A percentile compares a stretch with the other conserved stretches of the same genome.
Conservation (phyloP, 2,888 invertebrate genomes). For the Thymelicus acteon region DNA sequence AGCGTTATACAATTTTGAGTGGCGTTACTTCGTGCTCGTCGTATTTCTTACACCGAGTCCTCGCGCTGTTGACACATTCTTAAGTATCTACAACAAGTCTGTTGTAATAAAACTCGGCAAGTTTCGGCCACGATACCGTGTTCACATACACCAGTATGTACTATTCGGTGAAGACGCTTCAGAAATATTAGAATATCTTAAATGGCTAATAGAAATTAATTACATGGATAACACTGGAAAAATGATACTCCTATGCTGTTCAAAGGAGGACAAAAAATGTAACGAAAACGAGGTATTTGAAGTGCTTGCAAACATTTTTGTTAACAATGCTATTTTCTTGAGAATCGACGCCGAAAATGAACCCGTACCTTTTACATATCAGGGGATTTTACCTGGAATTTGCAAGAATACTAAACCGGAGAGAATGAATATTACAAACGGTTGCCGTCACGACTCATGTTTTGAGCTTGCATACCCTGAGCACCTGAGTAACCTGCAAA, state of each 20-base stretch:
- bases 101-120: constrained; percentile 54
- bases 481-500: constrained; percentile 54
- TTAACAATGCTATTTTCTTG: constrained; percentile 57
- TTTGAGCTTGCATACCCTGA: constrained; percentile 54
- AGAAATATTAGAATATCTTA: constrained; percentile 52
- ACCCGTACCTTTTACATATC: constrained; percentile 51
- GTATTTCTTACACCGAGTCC: constrained; percentile 52
- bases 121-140: constrained; percentile 45
- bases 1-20: constrained; percentile 63
- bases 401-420: constrained; percentile 55
- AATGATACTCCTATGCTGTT: constrained; percentile 57
- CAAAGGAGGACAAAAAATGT: constrained; percentile 49
- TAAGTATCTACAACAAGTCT: constrained; percentile 53
- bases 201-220: constrained; percentile 50
- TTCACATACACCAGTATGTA: constrained; percentile 55
- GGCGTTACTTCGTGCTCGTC: constrained; percentile 60
- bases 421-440: constrained; percentile 45
- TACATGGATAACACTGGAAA: constrained; percentile 57
- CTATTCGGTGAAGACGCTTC: constrained; percentile 54
- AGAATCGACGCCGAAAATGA: constrained; percentile 46
- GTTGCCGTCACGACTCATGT: constrained; percentile 50
- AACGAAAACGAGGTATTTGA: constrained; percentile 54
- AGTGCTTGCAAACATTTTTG: constrained; percentile 47
- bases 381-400: constrained; percentile 49
- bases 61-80: constrained; percentile 54